These are phyloP conservation scores for Thereva unica DNA, from an alignment of 2,888 invertebrate species.

Conservation along the genomic window DNA sequence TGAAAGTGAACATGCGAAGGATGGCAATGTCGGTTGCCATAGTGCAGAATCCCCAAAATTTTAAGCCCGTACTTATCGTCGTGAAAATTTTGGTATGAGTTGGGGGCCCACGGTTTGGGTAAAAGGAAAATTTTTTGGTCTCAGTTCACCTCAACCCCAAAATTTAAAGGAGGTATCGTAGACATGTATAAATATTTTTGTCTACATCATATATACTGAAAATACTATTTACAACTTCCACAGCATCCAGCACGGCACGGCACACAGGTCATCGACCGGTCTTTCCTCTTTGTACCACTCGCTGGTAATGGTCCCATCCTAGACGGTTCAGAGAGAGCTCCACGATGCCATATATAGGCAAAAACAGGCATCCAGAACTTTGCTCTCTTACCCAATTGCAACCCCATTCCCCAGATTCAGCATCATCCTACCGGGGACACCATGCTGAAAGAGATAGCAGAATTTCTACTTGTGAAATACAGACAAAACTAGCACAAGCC, in stretches of 20 bases:
- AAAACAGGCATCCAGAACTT: constrained; percentile 28
- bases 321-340: constrained; percentile 19
- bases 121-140: constrained; percentile 29
- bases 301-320: constrained; percentile 24
- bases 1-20: not conserved
- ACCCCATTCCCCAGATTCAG: constrained; percentile 31
- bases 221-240: constrained; percentile 32
- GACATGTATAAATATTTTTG: constrained; percentile 22
- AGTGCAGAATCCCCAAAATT: constrained; percentile 14
- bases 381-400: constrained; percentile 24
- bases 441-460: constrained; percentile 9
- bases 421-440: constrained; percentile 12
- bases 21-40: constrained; percentile 29
- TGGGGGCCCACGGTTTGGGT: constrained; percentile 10
- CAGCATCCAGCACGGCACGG: not conserved
- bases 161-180: not conserved
- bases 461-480: not conserved
- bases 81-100: not conserved
- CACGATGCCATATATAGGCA: constrained; percentile 40
- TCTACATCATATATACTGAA: not conserved
- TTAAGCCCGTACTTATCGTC: not conserved
- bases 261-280: constrained; percentile 26
- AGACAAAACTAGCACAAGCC: constrained; percentile 23
- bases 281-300: constrained; percentile 9
- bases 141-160: constrained; percentile 20